Evolutionary conservation across 2,113 vertebrate genomes (phyloP), one percentile per base, ranked within the genome.

Genomic region (Cynoglossus semilaevis): DNA sequence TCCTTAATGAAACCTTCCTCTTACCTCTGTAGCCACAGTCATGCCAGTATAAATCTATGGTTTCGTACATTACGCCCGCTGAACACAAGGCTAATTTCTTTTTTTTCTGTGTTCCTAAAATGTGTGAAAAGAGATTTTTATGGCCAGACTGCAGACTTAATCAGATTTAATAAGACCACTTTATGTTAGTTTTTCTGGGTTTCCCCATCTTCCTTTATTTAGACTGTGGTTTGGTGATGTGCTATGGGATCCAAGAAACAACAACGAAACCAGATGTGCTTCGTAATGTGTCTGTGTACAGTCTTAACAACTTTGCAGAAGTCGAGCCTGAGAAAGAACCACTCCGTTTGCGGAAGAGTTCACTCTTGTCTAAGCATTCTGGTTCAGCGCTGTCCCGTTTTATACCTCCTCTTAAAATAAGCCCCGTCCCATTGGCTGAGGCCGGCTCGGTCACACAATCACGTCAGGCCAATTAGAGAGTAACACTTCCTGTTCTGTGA

Each of bases 401-500:
- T 95, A 98, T 96, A 96, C 91, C 64, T 58, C 76, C 86, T 89
- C 95, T 89, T 88, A 95, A 97, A 98, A 98, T 98, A 97, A 91
- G 89, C 67, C 80, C 70, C 63, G 41, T 57, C 76, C 74, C 88
- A 96, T 97, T 94, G 95, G 95, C 89, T 54, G 85, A 86, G 84
- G 68, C 18, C 55, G 46, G 1, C 2, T 46, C 67, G 83, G 91
- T 92, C 83, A 88, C 81, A 89, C 91, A 91, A 92, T 92, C 84
- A 90, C 89, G 85, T 85, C 70, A 82, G 85, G 87, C 92, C 93
- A 92, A 91, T 91, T 89, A 92, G 92, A 89, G 85, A 90, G 89
- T 85, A 87, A 80, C 57, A 90, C 92, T 97, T 97, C 95, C 95
- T 94, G 90, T 85, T 63, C 90, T 42, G 91, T 71, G 80, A 92